Evolutionary conservation across 35 echinoderm and acorn worm species (phyloP).

Genomic region (Heliocidaris erythrogramma): DNA sequence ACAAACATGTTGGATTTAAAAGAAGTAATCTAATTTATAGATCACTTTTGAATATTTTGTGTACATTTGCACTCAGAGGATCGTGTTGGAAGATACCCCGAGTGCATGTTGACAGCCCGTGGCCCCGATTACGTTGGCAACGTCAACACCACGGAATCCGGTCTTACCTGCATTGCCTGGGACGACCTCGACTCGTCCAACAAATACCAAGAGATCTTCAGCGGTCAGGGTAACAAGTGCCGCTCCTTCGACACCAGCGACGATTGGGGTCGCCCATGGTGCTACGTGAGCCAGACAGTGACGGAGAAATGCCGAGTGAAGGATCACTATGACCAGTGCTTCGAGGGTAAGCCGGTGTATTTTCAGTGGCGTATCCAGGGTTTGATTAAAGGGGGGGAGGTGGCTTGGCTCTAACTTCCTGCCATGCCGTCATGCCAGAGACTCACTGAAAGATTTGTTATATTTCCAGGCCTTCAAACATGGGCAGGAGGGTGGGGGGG

Average conservation of each 20-base stretch:
- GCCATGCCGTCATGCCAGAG: no score
- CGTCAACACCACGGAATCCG: background rate
- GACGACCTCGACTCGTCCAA: background rate
- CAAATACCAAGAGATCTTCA: background rate
- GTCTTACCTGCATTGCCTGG: constrained; percentile 9
- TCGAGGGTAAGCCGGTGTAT: background rate
- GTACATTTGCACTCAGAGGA: background rate
- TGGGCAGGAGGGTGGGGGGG: no score
- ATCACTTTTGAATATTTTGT: no score
- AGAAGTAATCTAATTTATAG: no score
- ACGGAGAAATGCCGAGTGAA: background rate
- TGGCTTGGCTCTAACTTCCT: no score
- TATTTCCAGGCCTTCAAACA: no score
- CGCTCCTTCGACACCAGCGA: background rate
- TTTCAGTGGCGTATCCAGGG: background rate
- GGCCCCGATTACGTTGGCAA: background rate
- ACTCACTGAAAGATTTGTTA: no score
- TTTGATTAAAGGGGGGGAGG: no score
- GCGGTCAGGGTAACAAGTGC: background rate
- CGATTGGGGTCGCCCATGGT: background rate
- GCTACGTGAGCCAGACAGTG: background rate
- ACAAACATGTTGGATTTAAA: no score
- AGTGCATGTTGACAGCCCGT: background rate
- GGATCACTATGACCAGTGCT: background rate
- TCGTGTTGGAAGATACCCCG: background rate